A percentile compares a stretch with the other conserved stretches of the same genome.
phyloP scores from a whole-genome alignment of 2,113 vertebrate species.

The Actinemys pallida region DNA sequence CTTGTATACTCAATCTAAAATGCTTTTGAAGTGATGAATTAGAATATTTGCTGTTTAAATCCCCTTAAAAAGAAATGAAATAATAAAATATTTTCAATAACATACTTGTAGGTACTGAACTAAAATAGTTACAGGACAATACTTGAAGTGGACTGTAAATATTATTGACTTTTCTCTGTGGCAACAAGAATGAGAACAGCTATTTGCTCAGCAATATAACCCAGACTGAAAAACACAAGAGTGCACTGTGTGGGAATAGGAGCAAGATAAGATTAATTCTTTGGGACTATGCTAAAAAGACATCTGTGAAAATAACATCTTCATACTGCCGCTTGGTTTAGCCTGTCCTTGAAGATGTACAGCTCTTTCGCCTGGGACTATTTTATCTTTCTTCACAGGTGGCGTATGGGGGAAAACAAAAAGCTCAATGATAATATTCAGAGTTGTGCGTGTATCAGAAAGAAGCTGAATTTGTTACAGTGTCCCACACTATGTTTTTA shows the following conservation, averaged over 20 bases:
- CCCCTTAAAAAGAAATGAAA: neutral
- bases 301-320: constrained; percentile 7
- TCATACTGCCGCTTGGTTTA: neutral
- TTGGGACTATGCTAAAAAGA: constrained; percentile 62
- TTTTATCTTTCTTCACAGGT: constrained; percentile 65
- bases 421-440: constrained; percentile 17
- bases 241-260: constrained; percentile 19
- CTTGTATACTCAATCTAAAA: neutral
- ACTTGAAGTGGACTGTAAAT: constrained; percentile 1
- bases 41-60: neutral
- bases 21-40: neutral
- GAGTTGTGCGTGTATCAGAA: neutral
- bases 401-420: constrained; percentile 17
- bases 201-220: constrained; percentile 44
- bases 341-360: constrained; percentile 63
- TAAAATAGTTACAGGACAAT: neutral
- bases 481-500: constrained; percentile 19
- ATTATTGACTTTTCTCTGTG: neutral
- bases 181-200: neutral
- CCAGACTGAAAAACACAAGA: constrained; percentile 8
- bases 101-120: neutral
- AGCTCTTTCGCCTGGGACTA: neutral
- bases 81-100: neutral
- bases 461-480: constrained; percentile 19
- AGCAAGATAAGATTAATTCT: constrained; percentile 59